phyloP scores from a whole-genome alignment of 2,797 vertebrate species.

The Enteromius afrohamiltoni region DNA sequence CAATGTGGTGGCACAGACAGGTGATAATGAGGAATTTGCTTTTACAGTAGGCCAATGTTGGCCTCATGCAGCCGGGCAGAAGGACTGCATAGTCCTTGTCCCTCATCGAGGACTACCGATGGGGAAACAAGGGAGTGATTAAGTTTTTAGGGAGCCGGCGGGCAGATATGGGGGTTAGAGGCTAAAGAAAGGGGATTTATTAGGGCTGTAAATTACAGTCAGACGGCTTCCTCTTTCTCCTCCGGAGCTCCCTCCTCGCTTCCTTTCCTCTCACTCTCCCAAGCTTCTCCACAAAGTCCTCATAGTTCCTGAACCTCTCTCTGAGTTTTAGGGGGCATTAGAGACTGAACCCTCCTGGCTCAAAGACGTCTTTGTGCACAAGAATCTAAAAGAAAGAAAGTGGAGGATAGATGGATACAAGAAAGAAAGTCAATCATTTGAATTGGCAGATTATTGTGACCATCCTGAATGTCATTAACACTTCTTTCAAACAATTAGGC shows the following conservation, averaged over 20 bases:
- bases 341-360: conserved; percentile 35
- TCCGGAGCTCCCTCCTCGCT: conserved; percentile 34
- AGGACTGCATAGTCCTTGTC: conserved; percentile 27
- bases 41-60: conserved; percentile 74
- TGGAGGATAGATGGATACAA: not conserved
- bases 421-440: conserved; percentile 30
- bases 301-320: conserved; percentile 41
- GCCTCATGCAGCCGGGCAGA: conserved; percentile 56
- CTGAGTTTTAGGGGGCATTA: conserved; percentile 22
- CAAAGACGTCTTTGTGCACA: conserved; percentile 52
- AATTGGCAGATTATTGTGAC: conserved; percentile 43
- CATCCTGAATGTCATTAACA: conserved; percentile 50
- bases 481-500: conserved; percentile 24
- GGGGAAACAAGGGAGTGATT: conserved; percentile 72
- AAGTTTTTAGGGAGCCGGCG: conserved; percentile 76
- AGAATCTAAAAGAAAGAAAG: conserved; percentile 4
- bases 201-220: conserved; percentile 77
- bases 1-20: conserved; percentile 50
- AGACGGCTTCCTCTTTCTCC: conserved; percentile 62
- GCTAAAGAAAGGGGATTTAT: conserved; percentile 82
- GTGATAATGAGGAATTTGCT: conserved; percentile 80
- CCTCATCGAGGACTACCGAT: conserved; percentile 49
- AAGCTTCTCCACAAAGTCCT: conserved; percentile 56
- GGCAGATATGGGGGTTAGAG: conserved; percentile 77
- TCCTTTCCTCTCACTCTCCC: conserved; percentile 22